Evolutionary conservation across 2,113 vertebrate species (phyloP), one percentile per base, ranked within the genome.

Genomic region (Isichthys henryi): DNA sequence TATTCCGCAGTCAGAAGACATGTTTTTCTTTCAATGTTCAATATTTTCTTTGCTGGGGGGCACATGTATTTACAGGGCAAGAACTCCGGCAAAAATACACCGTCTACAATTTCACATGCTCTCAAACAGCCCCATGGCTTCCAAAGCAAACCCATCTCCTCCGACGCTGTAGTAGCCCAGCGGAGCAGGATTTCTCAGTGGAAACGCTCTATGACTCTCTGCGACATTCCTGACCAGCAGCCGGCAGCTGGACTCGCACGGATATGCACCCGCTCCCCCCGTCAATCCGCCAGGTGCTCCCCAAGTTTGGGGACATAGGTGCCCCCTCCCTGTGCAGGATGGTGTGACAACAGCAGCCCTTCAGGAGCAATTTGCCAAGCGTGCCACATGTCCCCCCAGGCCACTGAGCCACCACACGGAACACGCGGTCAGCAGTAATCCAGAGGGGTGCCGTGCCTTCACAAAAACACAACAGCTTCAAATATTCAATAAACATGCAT

Each of bases 111-210:
- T 95, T 95, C 91, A 95, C 94, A 95, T 93, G 77, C 95, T 92
- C 95, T 96, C 95, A 92, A 95, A 92, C 93, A 94, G 94, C 94
- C 96, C 95, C 96, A 94, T 95, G 96, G 96, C 95, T 92, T 96
- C 96, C 96, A 97, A 96, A 96, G 94, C 93, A 96, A 97, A 96
- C 95, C 92, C 92, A 93, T 91, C 70, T 45, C 93, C 93, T 10
- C n/a, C 31, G 93, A 89, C 93, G 50, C 94, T 94, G 88, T 53
- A 95, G 95, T 93, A 92, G 93, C 95, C 96, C 93, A 92, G 95
- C 93, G 91, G 96, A 95, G 94, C n/a, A 11, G 27, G 9, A 4
- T 31, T 70, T 70, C 91, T 89, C 93, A 92, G 95, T 94, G 74
- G 74, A 19, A 39, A 17, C 4, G 4, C 21, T 58, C 56, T 58